Base-by-base conservation (phyloP, 2,113 vertebrate species). In the Pedionomus torquatus region DNA sequence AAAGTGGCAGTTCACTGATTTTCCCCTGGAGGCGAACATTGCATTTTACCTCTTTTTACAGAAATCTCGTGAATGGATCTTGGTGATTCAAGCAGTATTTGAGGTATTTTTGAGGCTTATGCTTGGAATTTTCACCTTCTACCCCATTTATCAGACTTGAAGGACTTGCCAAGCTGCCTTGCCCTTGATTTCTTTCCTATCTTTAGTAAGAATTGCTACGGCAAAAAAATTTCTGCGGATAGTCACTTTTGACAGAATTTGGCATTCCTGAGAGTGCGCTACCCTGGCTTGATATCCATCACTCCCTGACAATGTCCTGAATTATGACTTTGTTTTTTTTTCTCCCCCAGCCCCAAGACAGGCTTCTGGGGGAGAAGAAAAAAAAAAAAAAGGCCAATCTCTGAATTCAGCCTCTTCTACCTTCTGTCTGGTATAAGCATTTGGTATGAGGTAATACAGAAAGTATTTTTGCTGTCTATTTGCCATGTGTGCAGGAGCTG, bases 21-120 rank as follows among this genome's bases (percentile, higher is more conserved):
- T 70, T 78, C 52, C 60, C 0, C 0, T 31, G 31, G 44, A 83
- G 44, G 18, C 1, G 25, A n/a, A 8, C 5, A 1, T 54, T 15
- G 39, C 3, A 0, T 60, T 61, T 17, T 69, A 75, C 43, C 24
- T n/a, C 16, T 9, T 54, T 80, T 44, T 44, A 49, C 20, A 2
- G 44, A 70, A 35, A 51, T 77, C 37, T 68, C 0, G 0, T 60
- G 24, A 5, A 3, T 49, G 41, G 39, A 26, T 55, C n/a, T 89
- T 91, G 70, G 66, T 44, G 54, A 7, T 64, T 75, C 83, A 63
- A 8, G 48, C 30, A 30, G 5, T 37, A n/a, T 54, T 70, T 92
- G 33, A 88, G 46, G 17, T 65, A 64, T 70, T 85, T 60, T 44
- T 39, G 70, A 78, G 86, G 69, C 68, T 46, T 77, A 7, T n/a